Percentiles rank a stretch among this genome's conserved stretches.
Evolutionary conservation across 2,113 vertebrate species (phyloP).

Genomic region (Epinephelus cyanopodus): DNA sequence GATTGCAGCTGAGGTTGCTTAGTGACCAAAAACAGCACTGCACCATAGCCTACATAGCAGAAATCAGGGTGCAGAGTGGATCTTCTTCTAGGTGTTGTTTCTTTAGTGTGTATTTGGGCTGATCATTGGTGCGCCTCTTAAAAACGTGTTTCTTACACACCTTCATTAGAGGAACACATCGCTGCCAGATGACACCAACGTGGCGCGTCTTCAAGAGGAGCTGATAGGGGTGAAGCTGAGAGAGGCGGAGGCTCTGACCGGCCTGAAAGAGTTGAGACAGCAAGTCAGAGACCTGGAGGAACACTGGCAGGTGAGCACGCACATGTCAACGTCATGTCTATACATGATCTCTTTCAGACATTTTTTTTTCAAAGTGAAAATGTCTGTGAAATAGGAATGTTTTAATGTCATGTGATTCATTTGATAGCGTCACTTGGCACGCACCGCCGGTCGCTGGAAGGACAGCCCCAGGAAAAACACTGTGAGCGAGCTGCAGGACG

Average conservation of each 20-base stretch:
- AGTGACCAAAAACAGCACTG: no score
- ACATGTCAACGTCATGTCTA: background rate
- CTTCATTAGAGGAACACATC: conserved; percentile 90
- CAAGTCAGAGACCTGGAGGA: conserved; percentile 96
- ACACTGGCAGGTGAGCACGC: conserved; percentile 93
- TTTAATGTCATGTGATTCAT: background rate
- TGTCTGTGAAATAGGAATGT: background rate
- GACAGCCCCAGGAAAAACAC: conserved; percentile 93
- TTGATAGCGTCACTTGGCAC: conserved; percentile 91
- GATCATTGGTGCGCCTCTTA: background rate
- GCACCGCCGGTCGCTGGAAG: conserved; percentile 95
- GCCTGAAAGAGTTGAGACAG: conserved; percentile 94
- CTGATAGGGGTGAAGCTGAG: conserved; percentile 95
- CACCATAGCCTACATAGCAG: no score
- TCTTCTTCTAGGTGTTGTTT: no score
- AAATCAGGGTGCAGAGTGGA: no score
- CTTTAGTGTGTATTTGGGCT: no score
- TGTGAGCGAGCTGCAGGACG: conserved; percentile 94
- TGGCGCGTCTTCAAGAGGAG: conserved; percentile 95
- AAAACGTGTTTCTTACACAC: background rate
- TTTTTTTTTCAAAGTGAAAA: background rate
- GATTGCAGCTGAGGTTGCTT: no score
- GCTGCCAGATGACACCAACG: conserved; percentile 97
- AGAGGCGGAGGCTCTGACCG: conserved; percentile 94
- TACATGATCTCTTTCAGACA: background rate